Conservation (phyloP, 1,140 invertebrate genomes). For the Watersipora subatra region DNA sequence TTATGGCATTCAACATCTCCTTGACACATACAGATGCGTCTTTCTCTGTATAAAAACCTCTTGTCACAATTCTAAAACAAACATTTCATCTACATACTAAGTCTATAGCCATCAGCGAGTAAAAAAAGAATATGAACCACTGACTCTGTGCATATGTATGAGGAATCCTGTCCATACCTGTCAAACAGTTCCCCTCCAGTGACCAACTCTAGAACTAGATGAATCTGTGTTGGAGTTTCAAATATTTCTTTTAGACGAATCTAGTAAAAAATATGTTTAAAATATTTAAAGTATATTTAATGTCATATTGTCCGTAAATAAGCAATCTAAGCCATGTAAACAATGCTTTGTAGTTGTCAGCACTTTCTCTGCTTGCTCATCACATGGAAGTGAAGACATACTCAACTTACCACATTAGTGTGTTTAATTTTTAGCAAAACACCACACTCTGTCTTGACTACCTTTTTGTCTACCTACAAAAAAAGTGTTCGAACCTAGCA, state of each 20-base stretch:
- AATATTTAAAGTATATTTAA: background rate
- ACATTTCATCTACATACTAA: too few species aligned
- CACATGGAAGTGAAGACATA: too few species aligned
- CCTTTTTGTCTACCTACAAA: slow-evolving; percentile 26
- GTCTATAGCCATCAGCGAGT: too few species aligned
- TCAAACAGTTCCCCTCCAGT: slow-evolving; percentile 45
- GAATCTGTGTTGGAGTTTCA: slow-evolving; percentile 30
- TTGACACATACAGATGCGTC: slow-evolving; percentile 41
- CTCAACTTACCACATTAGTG: slow-evolving; percentile 28
- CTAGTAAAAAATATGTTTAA: slow-evolving; percentile 20
- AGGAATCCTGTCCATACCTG: too few species aligned
- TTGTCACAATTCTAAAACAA: slow-evolving; percentile 39
- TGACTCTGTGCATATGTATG: too few species aligned
- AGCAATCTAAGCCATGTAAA: slow-evolving; percentile 1
- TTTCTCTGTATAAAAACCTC: slow-evolving; percentile 42
- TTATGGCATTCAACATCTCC: slow-evolving; percentile 38
- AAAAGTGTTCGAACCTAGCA: background rate
- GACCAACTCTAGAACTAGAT: slow-evolving; percentile 36
- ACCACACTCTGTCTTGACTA: slow-evolving; percentile 27
- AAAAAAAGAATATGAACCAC: too few species aligned
- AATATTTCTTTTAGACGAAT: slow-evolving; percentile 37
- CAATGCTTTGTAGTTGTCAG: background rate
- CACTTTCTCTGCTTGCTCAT: too few species aligned
- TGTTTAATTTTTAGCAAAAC: slow-evolving; percentile 22
- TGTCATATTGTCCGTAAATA: background rate